Base-by-base conservation (phyloP, 35 echinoderm and acorn worm genomes). In the Heliocidaris tuberculata region DNA sequence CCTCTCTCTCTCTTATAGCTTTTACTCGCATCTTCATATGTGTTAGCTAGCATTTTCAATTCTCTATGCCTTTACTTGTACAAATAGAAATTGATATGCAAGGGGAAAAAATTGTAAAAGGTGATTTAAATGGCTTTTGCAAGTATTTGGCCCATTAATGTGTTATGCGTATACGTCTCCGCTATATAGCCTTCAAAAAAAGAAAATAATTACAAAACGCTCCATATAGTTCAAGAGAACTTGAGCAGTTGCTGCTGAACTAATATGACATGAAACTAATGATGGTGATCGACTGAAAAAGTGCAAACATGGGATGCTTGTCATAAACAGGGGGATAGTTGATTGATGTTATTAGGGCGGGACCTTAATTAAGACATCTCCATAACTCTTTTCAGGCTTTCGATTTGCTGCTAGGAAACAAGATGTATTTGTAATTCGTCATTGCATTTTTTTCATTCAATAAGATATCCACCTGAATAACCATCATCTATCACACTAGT, bases 261-360 rank as follows among this genome's bases (percentile, higher is more conserved):
- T 78, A 78, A 78, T 78, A 78, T 78, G 65, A 78, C 65, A 78
- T 78, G 65, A 78, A 78, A n/a, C 27, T 78, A 78, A 78, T 78
- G 65, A 78, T 78, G 65, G 21, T 78, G 65, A 78, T 78, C 65
- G 65, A 78, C 21, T 78, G 27, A 56, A 56, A 78, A 78, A 78
- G 65, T 78, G 65, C 65, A 78, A 78, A 78, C 65, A 78, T 19
- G 65, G 65, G 21, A n/a, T 78, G 65, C 65, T n/a, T n/a, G 65
- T 78, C 65, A 78, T n/a, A 7, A n/a, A 19, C 19, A 78, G 65
- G 17, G 65, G 65, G 65, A 6, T 27, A 24, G 65, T 9, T 78
- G 65, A 78, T 78, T 78, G 65, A 78, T 78, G 21, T 78, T 78
- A 78, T 21, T 21, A 78, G 27, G 65, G 65, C 65, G 65, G 65